A percentile compares a stretch with the other conserved stretches of the same genome.
Conservation (phyloP, 1,140 invertebrate species). For the Heliconius congener region DNA sequence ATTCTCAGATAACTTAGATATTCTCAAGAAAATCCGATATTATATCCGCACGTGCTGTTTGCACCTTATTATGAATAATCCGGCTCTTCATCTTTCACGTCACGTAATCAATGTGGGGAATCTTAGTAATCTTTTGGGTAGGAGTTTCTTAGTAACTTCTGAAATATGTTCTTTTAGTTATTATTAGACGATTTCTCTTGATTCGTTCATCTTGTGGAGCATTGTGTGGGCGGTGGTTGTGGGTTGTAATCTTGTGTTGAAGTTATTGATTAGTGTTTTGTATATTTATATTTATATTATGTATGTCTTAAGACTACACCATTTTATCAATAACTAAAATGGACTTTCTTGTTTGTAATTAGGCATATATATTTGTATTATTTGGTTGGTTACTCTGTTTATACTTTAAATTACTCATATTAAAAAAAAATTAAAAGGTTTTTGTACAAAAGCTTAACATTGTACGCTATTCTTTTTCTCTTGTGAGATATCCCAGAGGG, state of each 20-base stretch:
- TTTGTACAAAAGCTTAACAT: too few relatives aligned
- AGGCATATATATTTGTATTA: too few relatives aligned
- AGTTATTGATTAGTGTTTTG: too few relatives aligned
- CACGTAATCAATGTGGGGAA: constrained; percentile 1
- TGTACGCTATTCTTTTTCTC: not conserved
- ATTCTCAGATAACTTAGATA: not conserved
- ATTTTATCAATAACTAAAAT: too few relatives aligned
- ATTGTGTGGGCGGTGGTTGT: not conserved
- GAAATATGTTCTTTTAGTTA: not conserved
- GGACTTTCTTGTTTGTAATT: too few relatives aligned
- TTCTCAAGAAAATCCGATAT: constrained; percentile 5
- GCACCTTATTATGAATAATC: constrained; percentile 4
- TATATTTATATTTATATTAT: too few relatives aligned
- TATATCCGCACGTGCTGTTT: not conserved
- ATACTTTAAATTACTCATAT: too few relatives aligned
- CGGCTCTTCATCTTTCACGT: not conserved
- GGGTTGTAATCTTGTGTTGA: too few relatives aligned
- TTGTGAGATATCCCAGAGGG: not conserved
- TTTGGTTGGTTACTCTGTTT: too few relatives aligned
- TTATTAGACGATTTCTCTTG: not conserved
- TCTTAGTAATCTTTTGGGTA: not conserved
- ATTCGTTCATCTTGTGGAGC: not conserved
- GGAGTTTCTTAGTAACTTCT: not conserved
- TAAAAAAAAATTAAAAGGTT: not conserved
- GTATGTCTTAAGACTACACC: too few relatives aligned